phyloP scores from a whole-genome alignment of 1,140 invertebrate genomes.

The Drosophila willistoni region DNA sequence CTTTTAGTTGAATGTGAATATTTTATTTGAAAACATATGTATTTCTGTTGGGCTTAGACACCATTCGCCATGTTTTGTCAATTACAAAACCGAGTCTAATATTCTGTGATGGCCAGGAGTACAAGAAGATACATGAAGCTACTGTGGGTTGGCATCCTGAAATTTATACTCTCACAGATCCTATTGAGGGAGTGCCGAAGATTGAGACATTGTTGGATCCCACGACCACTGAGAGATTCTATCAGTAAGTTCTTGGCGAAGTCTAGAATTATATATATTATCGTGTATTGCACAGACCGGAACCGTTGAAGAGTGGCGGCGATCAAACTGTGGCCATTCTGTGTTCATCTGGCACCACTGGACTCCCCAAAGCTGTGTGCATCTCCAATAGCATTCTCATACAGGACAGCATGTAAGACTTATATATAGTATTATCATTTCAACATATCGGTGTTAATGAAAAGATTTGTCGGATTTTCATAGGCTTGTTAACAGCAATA shows the following conservation, averaged over 20 bases:
- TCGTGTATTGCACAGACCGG: constrained; percentile 42
- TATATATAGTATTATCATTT: too few species aligned
- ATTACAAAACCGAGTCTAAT: constrained; percentile 67
- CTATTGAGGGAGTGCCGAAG: constrained; percentile 51
- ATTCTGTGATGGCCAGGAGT: constrained; percentile 69
- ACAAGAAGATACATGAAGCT: constrained; percentile 61
- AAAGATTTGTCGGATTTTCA: background rate
- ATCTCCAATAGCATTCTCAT: constrained; percentile 85
- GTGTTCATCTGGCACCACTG: constrained; percentile 90
- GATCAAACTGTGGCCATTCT: constrained; percentile 80
- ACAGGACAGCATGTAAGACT: constrained; percentile 53
- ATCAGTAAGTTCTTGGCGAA: constrained; percentile 49
- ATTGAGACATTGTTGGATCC: constrained; percentile 65
- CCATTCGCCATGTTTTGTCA: constrained; percentile 59
- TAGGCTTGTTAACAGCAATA: constrained; percentile 60
- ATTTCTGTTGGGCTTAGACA: constrained; percentile 27
- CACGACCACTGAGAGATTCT: constrained; percentile 58
- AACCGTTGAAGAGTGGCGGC: constrained; percentile 46
- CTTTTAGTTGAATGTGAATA: too few species aligned
- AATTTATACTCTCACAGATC: constrained; percentile 60
- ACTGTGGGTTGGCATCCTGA: constrained; percentile 61
- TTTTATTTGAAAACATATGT: background rate
- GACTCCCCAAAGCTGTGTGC: constrained; percentile 90
- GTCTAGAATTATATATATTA: too few species aligned
- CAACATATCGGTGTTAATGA: too few species aligned